Base-by-base conservation (phyloP, 2,113 vertebrate genomes). In the Mustelus asterias region DNA sequence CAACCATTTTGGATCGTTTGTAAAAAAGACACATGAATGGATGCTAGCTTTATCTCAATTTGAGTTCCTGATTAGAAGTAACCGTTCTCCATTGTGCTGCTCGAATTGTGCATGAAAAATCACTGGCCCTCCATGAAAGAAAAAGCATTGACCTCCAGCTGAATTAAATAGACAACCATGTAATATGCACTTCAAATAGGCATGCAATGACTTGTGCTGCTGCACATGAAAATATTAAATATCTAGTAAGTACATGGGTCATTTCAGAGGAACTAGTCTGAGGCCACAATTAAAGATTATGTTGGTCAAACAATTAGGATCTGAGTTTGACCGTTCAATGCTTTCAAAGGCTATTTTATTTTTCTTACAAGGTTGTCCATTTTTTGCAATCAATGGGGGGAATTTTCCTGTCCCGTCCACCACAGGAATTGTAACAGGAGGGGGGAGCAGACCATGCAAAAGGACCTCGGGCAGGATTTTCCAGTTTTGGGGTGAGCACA, bases 151-250 rank as follows among this genome's bases (percentile, higher is more conserved):
- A 94, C 48, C 90, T 22, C 58, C 3, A 41, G 60, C 9, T 67
- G 90, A 67, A 67, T 94, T 94, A 65, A 94, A 94, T 24, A 65
- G 90, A 67, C 90, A 94, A 67, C 60, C 60, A 94, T 67, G 33
- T 65, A 67, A 94, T 67, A 67, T 20, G 37, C 8, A 67, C 90
- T 94, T 94, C 90, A 94, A 94, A 67, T 22, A 67, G n/a, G 63
- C 60, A 94, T 94, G 90, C 90, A 63, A 67, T 41, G 14, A n/a
- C 67, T 94, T 94, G 90, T 94, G 90, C 63, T 67, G 63, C 90
- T 67, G 6, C n/a, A 67, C 65, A 63, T 67, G 63, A 94, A 94
- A 94, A 94, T 65, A 94, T 67, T 67, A 94, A 94, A 65, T 94
- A 65, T 37, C 88, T 13, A 41, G n/a, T 41, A 67, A 67, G 90